Evolutionary conservation across 2,113 vertebrate genomes (phyloP), one percentile per base, ranked within the genome.

Genomic region (Lynx canadensis): DNA sequence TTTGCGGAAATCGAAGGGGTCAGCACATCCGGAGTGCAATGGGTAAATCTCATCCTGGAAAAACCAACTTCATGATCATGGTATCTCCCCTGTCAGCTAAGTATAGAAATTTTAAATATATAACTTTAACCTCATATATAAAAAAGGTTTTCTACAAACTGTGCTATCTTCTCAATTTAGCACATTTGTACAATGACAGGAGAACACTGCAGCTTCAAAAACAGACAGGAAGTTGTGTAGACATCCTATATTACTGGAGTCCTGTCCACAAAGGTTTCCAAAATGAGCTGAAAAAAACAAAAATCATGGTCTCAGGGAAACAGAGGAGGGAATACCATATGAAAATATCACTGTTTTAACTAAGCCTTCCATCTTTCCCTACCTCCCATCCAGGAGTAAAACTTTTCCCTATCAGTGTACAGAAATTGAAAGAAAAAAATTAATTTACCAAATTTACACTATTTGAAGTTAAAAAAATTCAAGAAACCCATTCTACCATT

Each of bases 201-300:
- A 89, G 52, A 85, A n/a, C 23, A 82, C 57, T 50, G 45, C 19
- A 57, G 50, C 69, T 82, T 88, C 55, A 45, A 38, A 96, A 69
- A 29, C 29, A 84, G 68, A 19, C 45, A 76, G 92, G 91, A 90
- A 96, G 50, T 45, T 96, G 71, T 87, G 38, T 4, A 89, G 80
- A 89, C 27, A 73, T 57, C 21, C 33, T 52, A 85, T 55, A 73
- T 76, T n/a, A 69, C 91, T 92, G 36, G 50, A 87, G 78, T 87
- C 52, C 89, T 66, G 45, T 74, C 80, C 80, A 92, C 11, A 89
- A 12, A 84, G 63, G 14, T 90, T 88, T 96, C 94, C 91, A 92
- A 84, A 94, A 90, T 31, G 65, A 93, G 63, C 84, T 48, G 41
- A 87, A 65, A 76, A 90, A 84, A 90, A 50, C 88, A 95, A 97